Evolutionary conservation across 2,113 vertebrate genomes (phyloP).

Genomic region (Pleuronectes platessa): DNA sequence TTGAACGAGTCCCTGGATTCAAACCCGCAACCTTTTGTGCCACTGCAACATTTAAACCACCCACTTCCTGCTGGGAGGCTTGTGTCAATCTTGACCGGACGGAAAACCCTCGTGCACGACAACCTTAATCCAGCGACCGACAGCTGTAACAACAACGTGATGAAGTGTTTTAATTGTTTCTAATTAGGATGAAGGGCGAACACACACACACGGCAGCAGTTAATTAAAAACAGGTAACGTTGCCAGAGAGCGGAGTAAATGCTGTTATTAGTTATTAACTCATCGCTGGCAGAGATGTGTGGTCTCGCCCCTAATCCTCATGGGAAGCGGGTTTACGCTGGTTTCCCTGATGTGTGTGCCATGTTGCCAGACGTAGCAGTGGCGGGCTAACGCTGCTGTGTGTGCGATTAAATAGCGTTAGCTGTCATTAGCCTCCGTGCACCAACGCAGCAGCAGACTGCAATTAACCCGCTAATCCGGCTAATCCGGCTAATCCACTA

Average conservation of each 20-base stretch:
- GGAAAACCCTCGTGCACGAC: background rate
- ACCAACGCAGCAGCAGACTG: slow-evolving; percentile 76
- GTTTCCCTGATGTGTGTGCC: slow-evolving; percentile 72
- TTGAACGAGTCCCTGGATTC: background rate
- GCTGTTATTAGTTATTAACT: slow-evolving; percentile 26
- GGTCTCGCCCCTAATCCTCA: slow-evolving; percentile 73
- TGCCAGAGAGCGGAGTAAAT: background rate
- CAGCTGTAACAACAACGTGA: background rate
- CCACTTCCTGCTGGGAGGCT: background rate
- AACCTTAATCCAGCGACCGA: background rate
- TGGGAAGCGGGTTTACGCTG: slow-evolving; percentile 69
- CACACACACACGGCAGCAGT: background rate
- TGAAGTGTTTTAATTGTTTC: slow-evolving; percentile 12
- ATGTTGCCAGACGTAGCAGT: slow-evolving; percentile 77
- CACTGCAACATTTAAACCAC: background rate
- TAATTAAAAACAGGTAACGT: slow-evolving; percentile 8
- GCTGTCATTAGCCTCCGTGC: slow-evolving; percentile 76
- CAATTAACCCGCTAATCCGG: slow-evolving; percentile 82
- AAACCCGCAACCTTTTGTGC: background rate
- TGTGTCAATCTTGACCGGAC: background rate
- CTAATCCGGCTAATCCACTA: slow-evolving; percentile 79
- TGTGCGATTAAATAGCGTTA: slow-evolving; percentile 77
- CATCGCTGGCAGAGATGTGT: slow-evolving; percentile 43
- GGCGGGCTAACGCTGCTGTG: slow-evolving; percentile 74
- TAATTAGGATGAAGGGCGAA: slow-evolving; percentile 8